phyloP scores from a whole-genome alignment of 2,888 invertebrate species.

The Cyclophora punctaria region DNA sequence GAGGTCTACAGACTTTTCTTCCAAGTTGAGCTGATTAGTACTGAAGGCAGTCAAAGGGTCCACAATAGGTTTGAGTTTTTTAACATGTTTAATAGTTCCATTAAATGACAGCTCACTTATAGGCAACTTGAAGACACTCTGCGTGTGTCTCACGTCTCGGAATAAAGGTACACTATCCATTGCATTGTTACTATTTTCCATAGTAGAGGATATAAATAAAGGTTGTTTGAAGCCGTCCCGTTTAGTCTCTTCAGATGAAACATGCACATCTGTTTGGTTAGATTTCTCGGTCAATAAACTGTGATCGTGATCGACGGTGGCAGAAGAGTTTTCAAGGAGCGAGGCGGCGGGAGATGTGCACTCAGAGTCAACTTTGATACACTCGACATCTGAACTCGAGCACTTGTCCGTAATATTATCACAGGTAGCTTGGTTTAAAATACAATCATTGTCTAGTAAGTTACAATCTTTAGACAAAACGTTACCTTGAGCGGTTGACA shows the following conservation, averaged over 20 bases:
- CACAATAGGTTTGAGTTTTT: constrained; percentile 62
- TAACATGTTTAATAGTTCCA: constrained; percentile 66
- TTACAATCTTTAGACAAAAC: constrained; percentile 34
- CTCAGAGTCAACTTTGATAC: constrained; percentile 43
- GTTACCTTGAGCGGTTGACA: constrained; percentile 40
- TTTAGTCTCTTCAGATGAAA: constrained; percentile 57
- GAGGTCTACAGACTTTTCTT: constrained; percentile 32
- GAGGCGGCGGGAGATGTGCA: constrained; percentile 41
- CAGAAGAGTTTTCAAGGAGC: constrained; percentile 44
- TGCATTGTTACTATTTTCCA: constrained; percentile 73
- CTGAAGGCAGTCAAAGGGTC: constrained; percentile 58
- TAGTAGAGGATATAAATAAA: constrained; percentile 63
- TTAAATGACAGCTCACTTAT: constrained; percentile 65
- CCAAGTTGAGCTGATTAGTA: constrained; percentile 35
- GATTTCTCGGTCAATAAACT: constrained; percentile 45
- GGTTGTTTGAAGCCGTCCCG: constrained; percentile 45
- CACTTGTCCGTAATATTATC: constrained; percentile 38
- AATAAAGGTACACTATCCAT: constrained; percentile 64
- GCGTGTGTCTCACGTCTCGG: constrained; percentile 44
- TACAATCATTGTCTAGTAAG: constrained; percentile 15
- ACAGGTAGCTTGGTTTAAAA: constrained; percentile 23
- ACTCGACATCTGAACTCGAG: constrained; percentile 38
- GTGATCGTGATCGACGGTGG: constrained; percentile 45
- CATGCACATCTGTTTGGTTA: constrained; percentile 41
- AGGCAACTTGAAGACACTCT: constrained; percentile 63